Percentiles rank a stretch among this genome's conserved stretches.
Conservation (phyloP, 2,113 vertebrate species). For the Zosterops borbonicus region DNA sequence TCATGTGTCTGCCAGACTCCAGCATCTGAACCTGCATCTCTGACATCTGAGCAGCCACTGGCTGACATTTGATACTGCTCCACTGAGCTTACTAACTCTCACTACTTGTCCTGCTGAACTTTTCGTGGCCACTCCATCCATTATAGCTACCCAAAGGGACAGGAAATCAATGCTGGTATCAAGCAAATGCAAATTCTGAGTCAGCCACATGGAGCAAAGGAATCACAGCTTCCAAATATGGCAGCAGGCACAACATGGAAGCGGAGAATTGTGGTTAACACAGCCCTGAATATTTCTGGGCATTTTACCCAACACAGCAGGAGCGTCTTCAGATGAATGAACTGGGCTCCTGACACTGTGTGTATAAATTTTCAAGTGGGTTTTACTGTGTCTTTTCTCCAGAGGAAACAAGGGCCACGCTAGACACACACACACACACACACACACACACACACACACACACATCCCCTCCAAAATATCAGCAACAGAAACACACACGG, state of each 20-base stretch:
- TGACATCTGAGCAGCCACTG: conserved; percentile 22
- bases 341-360: conserved; percentile 14
- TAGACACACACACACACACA: neutral
- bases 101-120: conserved; percentile 37
- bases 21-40: conserved; percentile 10
- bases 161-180: conserved; percentile 27
- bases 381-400: conserved; percentile 57
- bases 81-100: neutral
- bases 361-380: conserved; percentile 58
- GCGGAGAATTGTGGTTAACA: conserved; percentile 17
- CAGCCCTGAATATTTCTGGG: conserved; percentile 48
- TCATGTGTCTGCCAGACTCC: conserved; percentile 43
- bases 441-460: neutral
- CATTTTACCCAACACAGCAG: conserved; percentile 64
- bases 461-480: neutral
- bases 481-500: conserved; percentile 19
- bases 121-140: conserved; percentile 7
- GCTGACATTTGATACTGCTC: neutral
- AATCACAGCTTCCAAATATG: conserved; percentile 47
- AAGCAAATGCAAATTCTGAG: conserved; percentile 46
- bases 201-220: neutral
- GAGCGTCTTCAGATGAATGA: conserved; percentile 51
- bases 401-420: neutral
- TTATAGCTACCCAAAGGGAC: conserved; percentile 5
- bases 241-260: conserved; percentile 37